These are phyloP conservation scores for Melinaea menophilus DNA, from an alignment of 2,888 invertebrate species.

Conservation along the genomic window DNA sequence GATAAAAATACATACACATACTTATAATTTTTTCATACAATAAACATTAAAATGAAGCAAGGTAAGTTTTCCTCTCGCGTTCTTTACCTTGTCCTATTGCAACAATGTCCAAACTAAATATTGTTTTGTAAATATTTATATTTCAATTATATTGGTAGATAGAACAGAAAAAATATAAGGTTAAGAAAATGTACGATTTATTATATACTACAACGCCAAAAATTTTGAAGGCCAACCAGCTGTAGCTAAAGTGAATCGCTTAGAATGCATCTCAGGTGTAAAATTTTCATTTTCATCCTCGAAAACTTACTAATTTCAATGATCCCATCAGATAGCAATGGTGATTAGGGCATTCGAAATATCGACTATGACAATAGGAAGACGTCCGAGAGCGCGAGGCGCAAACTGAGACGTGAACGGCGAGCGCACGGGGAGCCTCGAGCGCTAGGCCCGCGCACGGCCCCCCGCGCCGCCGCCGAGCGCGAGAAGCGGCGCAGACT, in stretches of 20 bases:
- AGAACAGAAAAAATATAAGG: not conserved
- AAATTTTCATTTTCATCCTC: constrained; percentile 43
- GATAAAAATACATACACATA: not conserved
- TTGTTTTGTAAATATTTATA: not conserved
- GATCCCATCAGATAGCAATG: constrained; percentile 37
- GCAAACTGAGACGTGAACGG: constrained; percentile 48
- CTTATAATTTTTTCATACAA: not conserved
- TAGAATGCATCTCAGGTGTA: constrained; percentile 15
- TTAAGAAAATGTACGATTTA: constrained; percentile 11
- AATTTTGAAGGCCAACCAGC: constrained; percentile 11
- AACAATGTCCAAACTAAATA: too few relatives aligned
- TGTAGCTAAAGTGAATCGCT: constrained; percentile 11
- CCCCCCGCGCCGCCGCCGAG: constrained; percentile 41
- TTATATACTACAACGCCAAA: constrained; percentile 9
- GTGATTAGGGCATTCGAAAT: constrained; percentile 26
- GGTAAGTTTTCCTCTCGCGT: not conserved
- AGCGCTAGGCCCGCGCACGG: constrained; percentile 38
- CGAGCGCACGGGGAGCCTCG: constrained; percentile 40
- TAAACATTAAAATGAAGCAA: not conserved
- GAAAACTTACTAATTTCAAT: constrained; percentile 60
- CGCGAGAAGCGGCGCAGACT: constrained; percentile 71
- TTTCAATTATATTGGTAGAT: not conserved
- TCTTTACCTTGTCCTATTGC: not conserved
- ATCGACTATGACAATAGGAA: constrained; percentile 43
- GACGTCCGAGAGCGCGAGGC: constrained; percentile 52